Base-by-base conservation (phyloP, 2,113 vertebrate species). In the Cacatua alba region DNA sequence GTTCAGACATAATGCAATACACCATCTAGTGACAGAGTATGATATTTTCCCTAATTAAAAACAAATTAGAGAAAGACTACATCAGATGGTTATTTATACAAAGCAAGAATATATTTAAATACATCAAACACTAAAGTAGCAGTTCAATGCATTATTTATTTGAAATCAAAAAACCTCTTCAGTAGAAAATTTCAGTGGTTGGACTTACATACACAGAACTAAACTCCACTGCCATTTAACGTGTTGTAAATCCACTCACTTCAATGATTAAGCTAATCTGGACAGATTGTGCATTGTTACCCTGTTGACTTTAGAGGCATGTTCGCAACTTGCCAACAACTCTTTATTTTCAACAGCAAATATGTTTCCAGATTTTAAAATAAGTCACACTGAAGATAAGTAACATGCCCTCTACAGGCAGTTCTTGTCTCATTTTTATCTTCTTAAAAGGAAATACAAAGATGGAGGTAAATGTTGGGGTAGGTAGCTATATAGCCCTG, bases 1-100 rank as follows among this genome's bases (percentile, higher is more conserved):
- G 16, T 48, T 95, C 53, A 87, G 65, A n/a, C 70, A 77, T 86
- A 35, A 62, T 31, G 35, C 13, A 69, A 48, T 7, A 65, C 31
- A 89, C 88, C 96, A 92, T 49, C 95, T 95, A 94, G 93, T 88
- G 96, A 48, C 4, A 80, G 72, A 62, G 8, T 11, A 25, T 26
- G 95, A 3, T 57, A 94, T 69, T 76, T 88, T 29, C 77, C 82
- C 48, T 69, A 87, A 74, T 35, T 84, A 55, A 52, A 77, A 70
- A 53, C 23, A 72, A 70, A 46, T 67, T n/a, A 5, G 12, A 74
- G 41, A 63, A 74, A 63, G 12, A 71, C 44, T 75, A 3, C 3
- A 52, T 62, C 41, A 51, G 10, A 31, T 67, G 3, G 76, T 53
- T 44, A 82, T 23, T 78, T 70, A 21, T 24, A 28, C 37, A 93